Evolutionary conservation across 2,888 invertebrate genomes (phyloP).

Genomic region (Tenthredo notha): DNA sequence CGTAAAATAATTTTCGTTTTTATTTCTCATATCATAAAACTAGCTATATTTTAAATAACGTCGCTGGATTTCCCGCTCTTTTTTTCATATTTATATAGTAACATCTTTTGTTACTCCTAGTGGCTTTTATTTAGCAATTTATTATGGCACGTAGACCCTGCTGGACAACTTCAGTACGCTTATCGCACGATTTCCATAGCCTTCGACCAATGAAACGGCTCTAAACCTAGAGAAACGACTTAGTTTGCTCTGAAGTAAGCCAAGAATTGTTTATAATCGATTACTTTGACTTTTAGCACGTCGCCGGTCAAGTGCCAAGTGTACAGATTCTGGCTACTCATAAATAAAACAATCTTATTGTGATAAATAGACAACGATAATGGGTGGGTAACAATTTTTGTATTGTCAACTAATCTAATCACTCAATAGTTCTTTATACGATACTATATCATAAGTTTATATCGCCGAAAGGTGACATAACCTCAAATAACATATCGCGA

Average conservation of each 20-base stretch:
- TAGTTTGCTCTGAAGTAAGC: not conserved
- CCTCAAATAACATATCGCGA: not conserved
- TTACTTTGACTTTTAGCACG: not conserved
- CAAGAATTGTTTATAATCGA: not conserved
- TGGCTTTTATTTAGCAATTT: not conserved
- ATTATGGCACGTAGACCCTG: not conserved
- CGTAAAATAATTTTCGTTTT: not conserved
- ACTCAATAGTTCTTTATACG: not conserved
- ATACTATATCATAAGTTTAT: not conserved
- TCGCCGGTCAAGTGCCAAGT: slow-evolving; percentile 18
- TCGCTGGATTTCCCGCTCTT: not conserved
- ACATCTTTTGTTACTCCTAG: not conserved
- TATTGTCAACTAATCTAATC: not conserved
- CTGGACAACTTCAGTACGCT: not conserved
- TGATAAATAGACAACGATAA: slow-evolving; percentile 31
- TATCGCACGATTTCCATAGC: not conserved
- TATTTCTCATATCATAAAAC: not conserved
- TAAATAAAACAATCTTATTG: not conserved
- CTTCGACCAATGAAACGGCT: not conserved
- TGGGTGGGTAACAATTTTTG: slow-evolving; percentile 26
- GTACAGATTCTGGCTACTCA: slow-evolving; percentile 13
- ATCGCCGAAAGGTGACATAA: not conserved
- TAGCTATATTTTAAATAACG: not conserved
- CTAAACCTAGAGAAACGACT: not conserved
- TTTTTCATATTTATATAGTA: not conserved